Percentiles rank a stretch among this genome's conserved stretches.
These are phyloP conservation scores for Eupsilia transversa DNA, from an alignment of 2,888 invertebrate species.

Conservation along the genomic window DNA sequence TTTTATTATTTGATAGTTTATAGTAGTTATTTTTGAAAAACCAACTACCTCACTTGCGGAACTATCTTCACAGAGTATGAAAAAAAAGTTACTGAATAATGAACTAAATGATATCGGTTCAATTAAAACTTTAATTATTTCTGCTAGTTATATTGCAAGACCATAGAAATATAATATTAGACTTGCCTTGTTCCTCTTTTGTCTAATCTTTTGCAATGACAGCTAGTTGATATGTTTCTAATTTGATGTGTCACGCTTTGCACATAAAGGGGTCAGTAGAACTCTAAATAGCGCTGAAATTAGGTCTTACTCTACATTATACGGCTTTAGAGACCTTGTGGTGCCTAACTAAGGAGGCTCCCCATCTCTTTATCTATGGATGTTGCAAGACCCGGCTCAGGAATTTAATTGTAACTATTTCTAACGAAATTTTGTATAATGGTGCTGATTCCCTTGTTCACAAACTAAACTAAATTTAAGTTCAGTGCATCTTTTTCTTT, in stretches of 20 bases:
- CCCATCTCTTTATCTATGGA: background rate
- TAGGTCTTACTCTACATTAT: conserved; percentile 23
- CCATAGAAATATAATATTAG: background rate
- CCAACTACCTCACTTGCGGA: background rate
- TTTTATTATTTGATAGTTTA: background rate
- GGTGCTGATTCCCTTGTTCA: no score
- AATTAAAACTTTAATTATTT: conserved; percentile 27
- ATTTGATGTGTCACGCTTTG: conserved; percentile 47
- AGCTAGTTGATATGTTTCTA: conserved; percentile 23
- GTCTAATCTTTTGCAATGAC: conserved; percentile 36
- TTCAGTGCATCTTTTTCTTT: no score
- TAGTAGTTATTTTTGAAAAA: background rate
- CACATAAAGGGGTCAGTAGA: conserved; percentile 32
- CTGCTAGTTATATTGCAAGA: background rate
- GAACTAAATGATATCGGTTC: background rate
- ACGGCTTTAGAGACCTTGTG: conserved; percentile 21
- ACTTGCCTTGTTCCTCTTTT: conserved; percentile 13
- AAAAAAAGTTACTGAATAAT: background rate
- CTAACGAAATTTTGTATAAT: background rate
- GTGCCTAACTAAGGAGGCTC: background rate
- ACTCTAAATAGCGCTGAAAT: conserved; percentile 21
- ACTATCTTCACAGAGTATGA: background rate
- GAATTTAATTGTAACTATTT: background rate
- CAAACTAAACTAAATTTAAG: no score
- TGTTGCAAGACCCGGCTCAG: background rate